Evolutionary conservation across 2,113 vertebrate genomes (phyloP), one percentile per base, ranked within the genome.

Genomic region (Apistogramma diplotaenia): DNA sequence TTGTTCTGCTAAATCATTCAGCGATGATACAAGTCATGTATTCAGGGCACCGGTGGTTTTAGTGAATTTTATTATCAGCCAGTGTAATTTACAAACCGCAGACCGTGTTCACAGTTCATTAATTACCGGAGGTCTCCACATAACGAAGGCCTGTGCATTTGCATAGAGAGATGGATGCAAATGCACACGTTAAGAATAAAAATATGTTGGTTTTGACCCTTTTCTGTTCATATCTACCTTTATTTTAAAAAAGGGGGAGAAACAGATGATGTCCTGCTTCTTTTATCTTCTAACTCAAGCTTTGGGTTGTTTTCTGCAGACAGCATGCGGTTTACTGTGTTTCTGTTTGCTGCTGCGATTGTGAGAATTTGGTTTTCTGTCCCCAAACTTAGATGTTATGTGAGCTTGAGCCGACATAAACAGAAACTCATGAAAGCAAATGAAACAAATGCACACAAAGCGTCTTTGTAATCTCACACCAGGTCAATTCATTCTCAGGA

Each of bases 71-170:
- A 12, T 74, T 53, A 61, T 55, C 23, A 59, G 31, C 9, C 12
- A 16, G 25, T 71, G 8, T 37, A 70, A 86, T 53, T 83, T 81
- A 70, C 74, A 81, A 72, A 67, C 19, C 74, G 6, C 61, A 70
- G 62, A 82, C 87, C 75, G 84, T 82, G 77, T 74, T 82, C 53
- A 2, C 67, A 71, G 89, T 87, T 89, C 82, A 84, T 87, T 82
- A 82, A 82, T 85, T 79, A 89, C 86, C 76, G 46, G 77, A 74
- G 78, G 82, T 88, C 57, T 11, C 60, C 70, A 79, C 80, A 77
- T 91, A 89, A 91, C 54, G 70, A 84, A 57, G 76, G 58, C 70
- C 89, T 53, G 40, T 13, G 40, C 33, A 37, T 55, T 49, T 65
- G 35, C 31, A 31, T 51, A 0, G 10, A 67, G 15, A 27, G 40